These are phyloP conservation scores for Corvus hawaiiensis DNA, from an alignment of 2,113 vertebrate genomes.

Conservation along the genomic window DNA sequence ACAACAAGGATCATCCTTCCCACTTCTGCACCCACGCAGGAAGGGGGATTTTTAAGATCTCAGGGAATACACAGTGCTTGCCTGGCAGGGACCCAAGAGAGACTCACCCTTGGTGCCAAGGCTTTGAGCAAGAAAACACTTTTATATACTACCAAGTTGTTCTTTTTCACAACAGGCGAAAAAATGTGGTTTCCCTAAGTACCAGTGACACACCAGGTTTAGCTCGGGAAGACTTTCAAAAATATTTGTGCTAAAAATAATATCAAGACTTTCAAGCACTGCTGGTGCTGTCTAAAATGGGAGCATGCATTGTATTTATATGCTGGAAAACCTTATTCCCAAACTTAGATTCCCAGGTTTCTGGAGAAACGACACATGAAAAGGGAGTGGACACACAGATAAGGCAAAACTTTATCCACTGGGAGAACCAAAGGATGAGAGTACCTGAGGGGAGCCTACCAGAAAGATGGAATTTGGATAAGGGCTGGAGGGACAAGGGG, in stretches of 20 bases:
- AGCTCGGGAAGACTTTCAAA: not conserved
- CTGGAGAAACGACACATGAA: not conserved
- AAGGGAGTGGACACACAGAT: not conserved
- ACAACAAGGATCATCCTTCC: not conserved
- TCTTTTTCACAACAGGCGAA: not conserved
- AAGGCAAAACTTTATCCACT: not conserved
- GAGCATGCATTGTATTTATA: not conserved
- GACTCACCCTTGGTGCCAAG: not conserved
- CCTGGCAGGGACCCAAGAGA: not conserved
- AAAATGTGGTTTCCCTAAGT: not conserved
- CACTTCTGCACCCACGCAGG: not conserved
- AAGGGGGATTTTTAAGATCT: not conserved
- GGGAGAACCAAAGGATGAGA: not conserved
- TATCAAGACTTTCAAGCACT: not conserved
- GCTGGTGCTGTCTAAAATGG: not conserved
- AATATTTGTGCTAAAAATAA: constrained; percentile 34
- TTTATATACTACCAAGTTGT: not conserved
- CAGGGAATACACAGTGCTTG: not conserved
- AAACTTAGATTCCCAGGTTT: not conserved
- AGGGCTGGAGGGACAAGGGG: not conserved
- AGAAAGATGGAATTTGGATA: not conserved
- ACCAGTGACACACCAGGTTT: not conserved
- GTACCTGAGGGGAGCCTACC: not conserved
- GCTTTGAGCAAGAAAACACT: not conserved
- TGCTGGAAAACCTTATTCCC: not conserved